These are phyloP conservation scores for Heterohyrax brucei DNA, from an alignment of 2,797 vertebrate genomes.

Conservation along the genomic window DNA sequence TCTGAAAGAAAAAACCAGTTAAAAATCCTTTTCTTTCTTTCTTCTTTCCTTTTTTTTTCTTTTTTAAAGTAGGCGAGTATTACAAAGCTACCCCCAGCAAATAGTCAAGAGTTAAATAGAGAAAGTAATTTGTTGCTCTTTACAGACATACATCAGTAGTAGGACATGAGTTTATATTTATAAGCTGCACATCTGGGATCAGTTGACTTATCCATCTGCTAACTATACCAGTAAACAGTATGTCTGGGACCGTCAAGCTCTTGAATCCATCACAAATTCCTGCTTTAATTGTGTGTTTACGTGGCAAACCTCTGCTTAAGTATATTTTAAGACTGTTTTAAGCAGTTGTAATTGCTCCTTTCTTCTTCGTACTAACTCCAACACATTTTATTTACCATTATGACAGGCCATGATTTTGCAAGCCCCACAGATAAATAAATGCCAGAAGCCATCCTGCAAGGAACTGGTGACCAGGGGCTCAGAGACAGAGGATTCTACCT, in stretches of 20 bases:
- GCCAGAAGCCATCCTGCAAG: background rate
- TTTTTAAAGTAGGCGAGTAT: conserved; percentile 82
- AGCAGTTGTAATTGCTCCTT: conserved; percentile 89
- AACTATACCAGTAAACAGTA: conserved; percentile 92
- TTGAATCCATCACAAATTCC: conserved; percentile 92
- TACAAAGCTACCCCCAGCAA: conserved; percentile 85
- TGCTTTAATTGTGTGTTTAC: conserved; percentile 92
- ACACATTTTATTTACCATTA: conserved; percentile 82
- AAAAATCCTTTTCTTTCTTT: conserved; percentile 74
- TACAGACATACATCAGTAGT: conserved; percentile 91
- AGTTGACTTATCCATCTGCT: conserved; percentile 93
- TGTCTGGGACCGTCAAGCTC: conserved; percentile 87
- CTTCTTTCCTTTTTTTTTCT: conserved; percentile 53
- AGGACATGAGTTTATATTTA: conserved; percentile 92
- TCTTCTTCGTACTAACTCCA: conserved; percentile 82
- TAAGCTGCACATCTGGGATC: conserved; percentile 93
- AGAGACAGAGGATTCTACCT: conserved; percentile 1
- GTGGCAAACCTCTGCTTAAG: conserved; percentile 90
- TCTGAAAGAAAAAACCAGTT: conserved; percentile 74
- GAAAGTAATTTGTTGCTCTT: conserved; percentile 91
- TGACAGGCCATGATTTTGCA: conserved; percentile 73
- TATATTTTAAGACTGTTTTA: conserved; percentile 90
- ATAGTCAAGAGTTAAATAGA: conserved; percentile 91
- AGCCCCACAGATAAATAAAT: conserved; percentile 78
- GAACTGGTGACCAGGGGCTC: background rate